Evolutionary conservation across 2,888 invertebrate genomes (phyloP).

Genomic region (Capitulum mitella): DNA sequence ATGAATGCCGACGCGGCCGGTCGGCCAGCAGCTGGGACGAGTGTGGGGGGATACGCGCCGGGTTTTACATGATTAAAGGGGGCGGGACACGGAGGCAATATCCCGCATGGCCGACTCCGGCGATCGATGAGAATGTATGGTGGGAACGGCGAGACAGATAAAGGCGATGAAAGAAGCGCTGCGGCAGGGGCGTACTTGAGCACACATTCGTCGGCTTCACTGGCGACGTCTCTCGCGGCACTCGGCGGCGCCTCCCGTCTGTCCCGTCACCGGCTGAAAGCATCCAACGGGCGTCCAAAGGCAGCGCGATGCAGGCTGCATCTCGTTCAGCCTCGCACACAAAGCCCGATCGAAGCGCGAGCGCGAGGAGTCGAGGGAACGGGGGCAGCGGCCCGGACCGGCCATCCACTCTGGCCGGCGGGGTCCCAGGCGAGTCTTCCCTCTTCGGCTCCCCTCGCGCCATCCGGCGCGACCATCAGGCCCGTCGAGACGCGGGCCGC

Average conservation of each 20-base stretch:
- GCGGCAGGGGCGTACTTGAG: constrained; percentile 10
- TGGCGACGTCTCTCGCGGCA: not conserved
- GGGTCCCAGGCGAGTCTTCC: not conserved
- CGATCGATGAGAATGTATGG: not conserved
- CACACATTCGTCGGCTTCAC: not conserved
- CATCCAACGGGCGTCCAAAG: not conserved
- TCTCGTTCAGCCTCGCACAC: not conserved
- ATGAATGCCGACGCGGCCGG: not conserved
- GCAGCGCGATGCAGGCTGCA: not conserved
- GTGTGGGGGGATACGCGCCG: constrained; percentile 8
- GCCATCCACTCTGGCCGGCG: no score
- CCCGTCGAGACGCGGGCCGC: not conserved
- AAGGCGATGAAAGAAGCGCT: not conserved
- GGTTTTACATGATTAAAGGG: constrained; percentile 12
- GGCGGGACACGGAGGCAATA: not conserved
- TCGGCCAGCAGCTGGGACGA: not conserved
- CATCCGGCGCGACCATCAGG: no score
- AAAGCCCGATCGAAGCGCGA: not conserved
- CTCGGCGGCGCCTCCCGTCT: no score
- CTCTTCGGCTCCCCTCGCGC: not conserved
- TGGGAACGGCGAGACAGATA: not conserved
- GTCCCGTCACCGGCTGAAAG: no score
- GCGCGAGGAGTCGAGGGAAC: no score
- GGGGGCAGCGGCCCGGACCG: no score
- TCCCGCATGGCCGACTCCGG: not conserved